Conservation (phyloP, 2,113 vertebrate genomes). For the Corvus moneduloides region DNA sequence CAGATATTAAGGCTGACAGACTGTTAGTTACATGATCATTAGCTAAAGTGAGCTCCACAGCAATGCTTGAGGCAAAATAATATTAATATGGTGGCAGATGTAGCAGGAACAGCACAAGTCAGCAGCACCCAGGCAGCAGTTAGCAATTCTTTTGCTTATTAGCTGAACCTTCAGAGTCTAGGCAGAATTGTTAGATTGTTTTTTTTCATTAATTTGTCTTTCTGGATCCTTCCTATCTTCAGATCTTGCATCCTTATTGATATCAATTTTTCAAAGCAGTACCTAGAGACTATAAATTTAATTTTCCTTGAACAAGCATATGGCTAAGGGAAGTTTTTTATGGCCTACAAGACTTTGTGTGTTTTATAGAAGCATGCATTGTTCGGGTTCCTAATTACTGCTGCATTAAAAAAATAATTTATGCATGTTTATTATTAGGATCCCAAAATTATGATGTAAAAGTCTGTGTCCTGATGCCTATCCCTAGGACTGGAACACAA, state of each 20-base stretch:
- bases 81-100: slow-evolving; percentile 44
- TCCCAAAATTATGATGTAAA: neutral
- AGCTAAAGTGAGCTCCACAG: slow-evolving; percentile 37
- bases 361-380: neutral
- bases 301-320: neutral
- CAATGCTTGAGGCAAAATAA: slow-evolving; percentile 44
- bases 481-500: neutral
- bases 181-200: neutral
- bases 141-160: neutral
- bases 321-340: neutral
- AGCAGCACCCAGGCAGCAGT: slow-evolving; percentile 3
- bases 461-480: neutral
- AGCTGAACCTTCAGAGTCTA: neutral
- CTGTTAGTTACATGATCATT: slow-evolving; percentile 42
- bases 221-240: neutral
- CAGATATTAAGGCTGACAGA: slow-evolving; percentile 21
- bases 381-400: neutral
- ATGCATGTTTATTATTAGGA: neutral
- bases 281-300: neutral
- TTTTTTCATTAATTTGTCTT: neutral
- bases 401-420: neutral
- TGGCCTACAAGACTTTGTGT: neutral
- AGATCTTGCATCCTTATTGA: neutral
- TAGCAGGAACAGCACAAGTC: slow-evolving; percentile 10
- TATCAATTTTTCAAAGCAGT: neutral